These are phyloP conservation scores for Thripadectes ignobilis DNA, from an alignment of 2,797 vertebrate species.

Conservation along the genomic window DNA sequence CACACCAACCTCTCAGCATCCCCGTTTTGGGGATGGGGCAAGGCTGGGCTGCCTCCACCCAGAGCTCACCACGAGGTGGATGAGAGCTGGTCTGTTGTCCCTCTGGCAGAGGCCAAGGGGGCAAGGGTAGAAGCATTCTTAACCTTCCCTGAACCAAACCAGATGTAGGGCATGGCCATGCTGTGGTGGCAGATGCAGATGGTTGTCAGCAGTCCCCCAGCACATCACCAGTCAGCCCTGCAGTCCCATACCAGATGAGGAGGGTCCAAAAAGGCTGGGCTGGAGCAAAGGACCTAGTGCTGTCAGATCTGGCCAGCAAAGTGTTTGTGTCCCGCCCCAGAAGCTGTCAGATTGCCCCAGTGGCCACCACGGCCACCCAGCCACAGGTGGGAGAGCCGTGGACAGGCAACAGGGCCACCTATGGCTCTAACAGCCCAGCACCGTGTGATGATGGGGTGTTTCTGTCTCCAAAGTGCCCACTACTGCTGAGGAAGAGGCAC, in stretches of 20 bases:
- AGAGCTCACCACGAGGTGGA: not conserved
- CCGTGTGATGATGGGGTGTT: accelerated
- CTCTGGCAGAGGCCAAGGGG: not conserved
- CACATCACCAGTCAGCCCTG: not conserved
- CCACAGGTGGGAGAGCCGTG: accelerated
- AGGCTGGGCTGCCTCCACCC: not conserved
- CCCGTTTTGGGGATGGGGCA: not conserved
- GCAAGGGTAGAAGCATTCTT: not conserved
- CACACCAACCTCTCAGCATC: not conserved
- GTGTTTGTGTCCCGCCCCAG: not conserved
- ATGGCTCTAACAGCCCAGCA: accelerated
- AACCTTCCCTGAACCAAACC: not conserved
- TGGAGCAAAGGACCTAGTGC: not conserved
- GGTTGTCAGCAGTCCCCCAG: not conserved
- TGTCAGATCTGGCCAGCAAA: not conserved
- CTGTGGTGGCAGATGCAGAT: not conserved
- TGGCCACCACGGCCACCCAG: not conserved
- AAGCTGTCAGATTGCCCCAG: not conserved
- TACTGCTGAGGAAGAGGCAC: not conserved
- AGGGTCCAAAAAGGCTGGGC: not conserved
- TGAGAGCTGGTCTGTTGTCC: not conserved
- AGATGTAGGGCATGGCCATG: accelerated
- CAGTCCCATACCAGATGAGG: not conserved
- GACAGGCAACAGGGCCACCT: not conserved
- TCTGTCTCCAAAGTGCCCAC: not conserved